Evolutionary conservation across 2,888 invertebrate genomes (phyloP), one percentile per base, ranked within the genome.

Genomic region (Thalpophila matura): DNA sequence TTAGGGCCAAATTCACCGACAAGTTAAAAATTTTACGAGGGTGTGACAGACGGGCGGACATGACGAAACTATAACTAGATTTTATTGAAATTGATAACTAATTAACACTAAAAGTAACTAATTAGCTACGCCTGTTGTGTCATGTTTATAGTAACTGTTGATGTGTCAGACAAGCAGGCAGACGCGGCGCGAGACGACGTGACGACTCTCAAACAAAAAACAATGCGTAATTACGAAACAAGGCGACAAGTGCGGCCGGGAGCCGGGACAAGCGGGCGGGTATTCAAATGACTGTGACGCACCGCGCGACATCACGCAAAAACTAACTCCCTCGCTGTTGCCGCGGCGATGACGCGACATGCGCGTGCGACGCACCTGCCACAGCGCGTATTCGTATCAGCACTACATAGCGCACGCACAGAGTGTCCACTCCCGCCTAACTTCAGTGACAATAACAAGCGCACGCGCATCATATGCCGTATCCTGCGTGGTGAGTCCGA

Each of bases 181-280:
- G 37, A 38, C 18, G 3, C n/a, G 38, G 7, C 5, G 24, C n/a
- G 20, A 18, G 49, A n/a, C 18, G 12, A 14, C n/a, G n/a, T n/a
- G 22, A 49, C 27, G 9, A 49, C 55, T 54, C 22, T 18, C 18
- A 31, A 45, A 51, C 27, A 33, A 67, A 66, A 55, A 45, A 33
- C 42, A 24, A 46, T 14, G n/a, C 16, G 29, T 31, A 31, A 42
- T 40, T 37, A 46, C 27, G 45, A 27, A 47, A 31, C 20, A 20
- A 51, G 42, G 65, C 47, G 65, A 72, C 68, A 54, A 65, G 31
- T 73, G 54, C n/a, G n/a, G n/a, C 18, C 27, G 43, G 20, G 65
- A n/a, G n/a, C n/a, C n/a, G n/a, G n/a, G n/a, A n/a, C n/a, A n/a
- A n/a, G n/a, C n/a, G n/a, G 46, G 37, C 43, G 37, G 56, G 31